Percentiles rank a stretch among this genome's conserved stretches.
These are phyloP conservation scores for Torymus aiolomorphi DNA, from an alignment of 2,888 invertebrate species.

Conservation along the genomic window DNA sequence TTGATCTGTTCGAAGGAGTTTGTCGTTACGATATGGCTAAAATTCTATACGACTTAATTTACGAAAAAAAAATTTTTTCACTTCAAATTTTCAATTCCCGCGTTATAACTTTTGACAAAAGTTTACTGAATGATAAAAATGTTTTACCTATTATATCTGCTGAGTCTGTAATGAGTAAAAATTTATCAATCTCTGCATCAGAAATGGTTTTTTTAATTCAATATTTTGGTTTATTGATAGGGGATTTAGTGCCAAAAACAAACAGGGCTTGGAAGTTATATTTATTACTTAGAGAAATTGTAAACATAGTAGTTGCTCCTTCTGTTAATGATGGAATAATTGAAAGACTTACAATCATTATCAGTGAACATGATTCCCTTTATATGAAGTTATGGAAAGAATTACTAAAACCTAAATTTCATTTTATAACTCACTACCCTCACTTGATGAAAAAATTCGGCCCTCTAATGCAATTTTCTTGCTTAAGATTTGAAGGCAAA, in stretches of 20 bases:
- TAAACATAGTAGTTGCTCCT: slow-evolving; percentile 36
- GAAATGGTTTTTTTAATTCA: too few relatives aligned
- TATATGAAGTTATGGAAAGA: slow-evolving; percentile 39
- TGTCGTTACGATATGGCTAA: not conserved
- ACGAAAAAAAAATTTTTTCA: not conserved
- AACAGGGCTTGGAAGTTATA: not conserved
- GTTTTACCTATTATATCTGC: not conserved
- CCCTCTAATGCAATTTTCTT: slow-evolving; percentile 41
- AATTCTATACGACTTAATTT: not conserved
- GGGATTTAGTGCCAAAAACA: too few relatives aligned
- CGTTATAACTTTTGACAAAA: not conserved
- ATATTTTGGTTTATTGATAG: too few relatives aligned
- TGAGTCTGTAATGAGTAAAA: not conserved
- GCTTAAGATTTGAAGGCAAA: slow-evolving; percentile 51
- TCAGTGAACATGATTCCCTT: slow-evolving; percentile 47
- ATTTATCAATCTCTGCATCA: too few relatives aligned
- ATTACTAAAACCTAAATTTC: not conserved
- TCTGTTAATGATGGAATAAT: slow-evolving; percentile 33
- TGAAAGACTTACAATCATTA: slow-evolving; percentile 37
- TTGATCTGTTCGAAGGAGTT: not conserved
- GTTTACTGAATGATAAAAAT: not conserved
- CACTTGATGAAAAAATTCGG: slow-evolving; percentile 18
- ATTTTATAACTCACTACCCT: slow-evolving; percentile 39
- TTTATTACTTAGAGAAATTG: too few relatives aligned
- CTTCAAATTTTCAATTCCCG: not conserved